Percentiles rank a stretch among this genome's conserved stretches.
Evolutionary conservation across 35 echinoderm and acorn worm genomes (phyloP).

Genomic region (Apostichopus japonicus): DNA sequence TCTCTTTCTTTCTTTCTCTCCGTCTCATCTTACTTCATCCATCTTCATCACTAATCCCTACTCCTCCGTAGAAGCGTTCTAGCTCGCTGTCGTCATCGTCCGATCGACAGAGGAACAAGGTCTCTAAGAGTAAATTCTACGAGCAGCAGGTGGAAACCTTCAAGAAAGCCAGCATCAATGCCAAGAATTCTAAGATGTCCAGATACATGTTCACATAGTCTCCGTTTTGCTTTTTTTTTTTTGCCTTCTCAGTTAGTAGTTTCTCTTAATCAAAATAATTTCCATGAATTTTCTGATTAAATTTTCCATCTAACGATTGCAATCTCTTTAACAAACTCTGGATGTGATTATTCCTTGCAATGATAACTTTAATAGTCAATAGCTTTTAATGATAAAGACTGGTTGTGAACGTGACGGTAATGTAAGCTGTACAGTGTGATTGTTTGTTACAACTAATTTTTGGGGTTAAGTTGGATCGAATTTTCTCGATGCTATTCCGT

Average conservation of each 20-base stretch:
- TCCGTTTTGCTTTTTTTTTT: neutral
- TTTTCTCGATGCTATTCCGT: too few species aligned
- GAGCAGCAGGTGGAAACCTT: conserved; percentile 35
- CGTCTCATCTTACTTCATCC: neutral
- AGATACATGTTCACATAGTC: conserved; percentile 40
- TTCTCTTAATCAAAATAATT: neutral
- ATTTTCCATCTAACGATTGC: neutral
- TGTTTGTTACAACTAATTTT: too few species aligned
- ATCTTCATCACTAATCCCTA: conserved; percentile 13
- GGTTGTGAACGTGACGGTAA: too few species aligned
- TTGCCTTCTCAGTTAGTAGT: neutral
- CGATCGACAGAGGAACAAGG: conserved; percentile 21
- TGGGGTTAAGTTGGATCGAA: too few species aligned
- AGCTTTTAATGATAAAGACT: too few species aligned
- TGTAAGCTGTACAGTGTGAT: too few species aligned
- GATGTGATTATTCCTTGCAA: neutral
- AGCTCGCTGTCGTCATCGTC: neutral
- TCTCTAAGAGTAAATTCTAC: conserved; percentile 43
- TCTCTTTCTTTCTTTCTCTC: neutral
- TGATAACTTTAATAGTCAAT: too few species aligned
- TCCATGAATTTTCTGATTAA: neutral
- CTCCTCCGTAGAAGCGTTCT: conserved; percentile 1
- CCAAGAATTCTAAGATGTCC: conserved; percentile 38
- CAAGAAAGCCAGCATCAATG: conserved; percentile 20
- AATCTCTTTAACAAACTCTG: neutral